Evolutionary conservation across 2,113 vertebrate species (phyloP), one percentile per base, ranked within the genome.

Genomic region (Eptatretus burgeri): DNA sequence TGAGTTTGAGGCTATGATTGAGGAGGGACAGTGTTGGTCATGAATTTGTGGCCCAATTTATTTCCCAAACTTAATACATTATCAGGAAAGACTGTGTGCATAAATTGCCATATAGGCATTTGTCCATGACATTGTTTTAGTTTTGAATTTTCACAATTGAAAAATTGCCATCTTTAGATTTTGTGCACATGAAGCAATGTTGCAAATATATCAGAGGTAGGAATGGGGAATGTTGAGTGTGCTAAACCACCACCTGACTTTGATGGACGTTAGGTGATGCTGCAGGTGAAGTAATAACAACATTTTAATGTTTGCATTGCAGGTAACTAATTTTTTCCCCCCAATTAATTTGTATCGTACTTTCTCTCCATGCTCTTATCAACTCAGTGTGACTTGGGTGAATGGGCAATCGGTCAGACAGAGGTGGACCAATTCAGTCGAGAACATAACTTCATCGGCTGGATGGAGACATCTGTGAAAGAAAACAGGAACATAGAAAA

Each of bases 381-480:
- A 63, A 67, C 70, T 13, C 71, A 88, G 84, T 80, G 82, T 51
- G 84, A 87, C 70, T 75, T 85, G 0, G 68, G 76, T 62, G 73
- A 76, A 0, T 77, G 84, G 75, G 78, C 74, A n/a, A 75, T 88
- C 67, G 78, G 69, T 5, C 70, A 74, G 52, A 79, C 81, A 7
- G 77, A 77, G 65, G 72, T 88, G 14, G 77, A 83, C 68, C 70
- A 51, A 14, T 86, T 87, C 76, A 82, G 84, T 69, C 78, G 77
- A 66, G 78, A 78, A 65, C 81, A 83, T 0, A 79, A 80, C 62
- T 89, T 89, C 72, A 71, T 72, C 5, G 73, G 79, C 0, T 85
- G 84, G 82, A 80, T 81, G 74, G 83, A 85, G 70, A 83, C 75
- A 0, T 89, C 84, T 0, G 84, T 83, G 64, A 87, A 86, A 71